A percentile compares a stretch with the other conserved stretches of the same genome.
phyloP scores from a whole-genome alignment of 1,140 invertebrate genomes.

The Calephelis nemesis region DNA sequence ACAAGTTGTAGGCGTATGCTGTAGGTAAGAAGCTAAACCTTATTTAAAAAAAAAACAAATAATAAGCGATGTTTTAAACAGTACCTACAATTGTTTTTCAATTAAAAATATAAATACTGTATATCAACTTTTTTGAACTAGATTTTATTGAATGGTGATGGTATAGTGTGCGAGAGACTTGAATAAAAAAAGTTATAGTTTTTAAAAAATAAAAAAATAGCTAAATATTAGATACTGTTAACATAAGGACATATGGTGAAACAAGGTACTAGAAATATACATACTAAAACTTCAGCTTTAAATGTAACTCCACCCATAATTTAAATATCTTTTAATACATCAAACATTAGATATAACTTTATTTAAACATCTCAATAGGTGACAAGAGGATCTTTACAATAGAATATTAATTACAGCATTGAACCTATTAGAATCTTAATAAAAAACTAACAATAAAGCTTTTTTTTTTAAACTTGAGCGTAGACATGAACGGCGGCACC shows the following conservation, averaged over 20 bases:
- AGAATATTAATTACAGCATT: conserved; percentile 56
- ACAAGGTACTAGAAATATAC: neutral
- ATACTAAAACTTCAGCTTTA: too few species aligned
- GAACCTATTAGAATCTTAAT: conserved; percentile 70
- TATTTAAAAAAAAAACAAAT: too few species aligned
- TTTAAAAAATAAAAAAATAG: too few species aligned
- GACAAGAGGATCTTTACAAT: conserved; percentile 44
- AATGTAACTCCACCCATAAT: neutral
- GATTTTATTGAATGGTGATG: too few species aligned
- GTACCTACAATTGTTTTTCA: too few species aligned
- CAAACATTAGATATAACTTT: conserved; percentile 58
- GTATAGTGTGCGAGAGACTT: too few species aligned
- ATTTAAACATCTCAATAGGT: conserved; percentile 54
- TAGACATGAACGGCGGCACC: conserved; percentile 65
- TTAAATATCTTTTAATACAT: conserved; percentile 63
- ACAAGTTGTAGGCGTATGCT: too few species aligned
- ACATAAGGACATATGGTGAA: neutral
- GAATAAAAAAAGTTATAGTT: too few species aligned
- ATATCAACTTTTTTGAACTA: too few species aligned
- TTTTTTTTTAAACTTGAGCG: conserved; percentile 69
- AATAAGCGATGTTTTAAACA: too few species aligned
- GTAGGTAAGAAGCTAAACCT: too few species aligned
- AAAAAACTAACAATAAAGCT: conserved; percentile 74
- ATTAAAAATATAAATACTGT: too few species aligned
- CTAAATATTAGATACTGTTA: neutral